phyloP scores from a whole-genome alignment of 2,888 invertebrate species.

The Stenoptilia bipunctidactyla region DNA sequence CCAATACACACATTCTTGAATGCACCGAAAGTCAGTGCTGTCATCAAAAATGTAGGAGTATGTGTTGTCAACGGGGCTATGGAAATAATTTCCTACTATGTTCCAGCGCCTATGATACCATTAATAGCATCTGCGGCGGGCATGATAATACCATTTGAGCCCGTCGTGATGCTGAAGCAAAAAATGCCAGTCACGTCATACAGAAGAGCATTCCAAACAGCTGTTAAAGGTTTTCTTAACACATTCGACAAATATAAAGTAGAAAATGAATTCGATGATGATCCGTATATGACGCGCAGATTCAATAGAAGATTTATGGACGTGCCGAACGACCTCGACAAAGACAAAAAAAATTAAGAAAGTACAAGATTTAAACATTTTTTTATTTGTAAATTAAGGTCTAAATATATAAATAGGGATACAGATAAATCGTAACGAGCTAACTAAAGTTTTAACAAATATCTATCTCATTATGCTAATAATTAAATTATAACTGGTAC shows the following conservation, averaged over 20 bases:
- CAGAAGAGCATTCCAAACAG: constrained; percentile 45
- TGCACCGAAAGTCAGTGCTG: constrained; percentile 35
- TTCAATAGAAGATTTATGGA: constrained; percentile 46
- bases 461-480: too few relatives aligned
- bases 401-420: too few relatives aligned
- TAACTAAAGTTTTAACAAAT: too few relatives aligned
- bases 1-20: constrained; percentile 19
- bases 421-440: too few relatives aligned
- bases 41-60: constrained; percentile 44
- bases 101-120: constrained; percentile 53
- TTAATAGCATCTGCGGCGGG: constrained; percentile 52
- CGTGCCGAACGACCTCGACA: constrained; percentile 6
- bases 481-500: too few relatives aligned
- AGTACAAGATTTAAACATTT: too few relatives aligned
- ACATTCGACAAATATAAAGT: constrained; percentile 46
- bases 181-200: constrained; percentile 55
- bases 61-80: constrained; percentile 54
- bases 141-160: constrained; percentile 53
- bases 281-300: constrained; percentile 49
- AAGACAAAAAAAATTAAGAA: constrained; percentile 2
- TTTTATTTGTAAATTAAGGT: too few relatives aligned
- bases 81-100: constrained; percentile 44
- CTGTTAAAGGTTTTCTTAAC: constrained; percentile 40
- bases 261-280: constrained; percentile 32
- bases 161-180: constrained; percentile 42